phyloP scores from a whole-genome alignment of 2,113 vertebrate species.

The Myiopsitta monachus region DNA sequence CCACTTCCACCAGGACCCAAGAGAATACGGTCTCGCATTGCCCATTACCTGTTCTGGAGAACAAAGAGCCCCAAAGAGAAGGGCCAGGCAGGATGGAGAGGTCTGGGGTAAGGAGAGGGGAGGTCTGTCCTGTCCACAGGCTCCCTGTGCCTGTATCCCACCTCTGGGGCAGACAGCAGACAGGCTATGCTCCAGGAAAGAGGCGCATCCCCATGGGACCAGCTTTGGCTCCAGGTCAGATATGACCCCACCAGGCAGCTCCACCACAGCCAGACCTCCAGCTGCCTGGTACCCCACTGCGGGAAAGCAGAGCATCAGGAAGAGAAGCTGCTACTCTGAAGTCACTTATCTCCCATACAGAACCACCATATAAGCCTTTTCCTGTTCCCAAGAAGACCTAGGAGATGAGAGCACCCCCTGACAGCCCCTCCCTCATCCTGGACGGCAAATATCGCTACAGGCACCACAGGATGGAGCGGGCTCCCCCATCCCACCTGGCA shows the following conservation, averaged over 20 bases:
- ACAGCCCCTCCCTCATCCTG: not conserved
- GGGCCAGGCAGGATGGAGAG: not conserved
- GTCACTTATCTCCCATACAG: not conserved
- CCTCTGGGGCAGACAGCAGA: not conserved
- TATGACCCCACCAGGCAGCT: not conserved
- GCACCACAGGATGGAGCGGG: fast-evolving
- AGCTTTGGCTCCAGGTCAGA: not conserved
- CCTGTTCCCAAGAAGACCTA: not conserved
- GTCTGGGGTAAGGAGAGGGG: not conserved
- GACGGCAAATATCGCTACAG: not conserved
- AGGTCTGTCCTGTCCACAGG: not conserved
- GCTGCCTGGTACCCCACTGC: not conserved
- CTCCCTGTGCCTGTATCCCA: not conserved
- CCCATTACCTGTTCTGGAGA: not conserved
- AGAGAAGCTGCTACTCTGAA: not conserved
- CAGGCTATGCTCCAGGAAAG: fast-evolving
- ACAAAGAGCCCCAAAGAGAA: not conserved
- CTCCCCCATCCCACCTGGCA: not conserved
- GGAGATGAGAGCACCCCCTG: not conserved
- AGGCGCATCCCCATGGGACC: not conserved
- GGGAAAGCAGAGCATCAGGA: not conserved
- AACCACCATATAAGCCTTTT: fast-evolving
- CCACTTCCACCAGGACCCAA: not conserved
- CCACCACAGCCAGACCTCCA: not conserved
- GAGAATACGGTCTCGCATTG: fast-evolving